Conservation (phyloP, 2,113 vertebrate species). For the Panthera tigris region DNA sequence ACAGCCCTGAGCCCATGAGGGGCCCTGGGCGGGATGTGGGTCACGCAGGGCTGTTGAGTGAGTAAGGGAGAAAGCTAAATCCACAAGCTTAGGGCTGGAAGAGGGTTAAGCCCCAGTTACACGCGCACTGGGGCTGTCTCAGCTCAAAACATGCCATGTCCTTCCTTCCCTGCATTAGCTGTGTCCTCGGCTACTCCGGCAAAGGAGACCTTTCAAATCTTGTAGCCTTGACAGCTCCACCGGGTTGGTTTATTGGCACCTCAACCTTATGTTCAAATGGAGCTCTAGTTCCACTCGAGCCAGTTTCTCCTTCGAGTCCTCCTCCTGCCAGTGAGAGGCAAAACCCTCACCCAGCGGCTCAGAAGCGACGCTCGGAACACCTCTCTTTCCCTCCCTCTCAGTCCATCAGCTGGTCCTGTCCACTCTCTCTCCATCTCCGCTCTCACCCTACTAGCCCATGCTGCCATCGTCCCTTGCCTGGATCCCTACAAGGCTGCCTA, state of each 20-base stretch:
- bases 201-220: background rate
- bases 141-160: background rate
- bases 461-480: background rate
- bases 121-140: constrained; percentile 67
- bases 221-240: background rate
- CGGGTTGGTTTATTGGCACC: background rate
- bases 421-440: background rate
- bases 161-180: constrained; percentile 9
- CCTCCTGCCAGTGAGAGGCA: background rate
- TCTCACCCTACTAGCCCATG: background rate
- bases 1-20: background rate
- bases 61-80: constrained; percentile 62
- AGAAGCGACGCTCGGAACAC: background rate
- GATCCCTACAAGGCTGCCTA: background rate
- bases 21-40: constrained; percentile 22
- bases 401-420: background rate
- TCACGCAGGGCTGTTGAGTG: background rate
- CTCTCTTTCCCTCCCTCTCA: background rate
- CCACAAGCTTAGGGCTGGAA: constrained; percentile 62
- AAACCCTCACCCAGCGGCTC: background rate
- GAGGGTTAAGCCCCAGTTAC: constrained; percentile 76
- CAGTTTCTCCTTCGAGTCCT: background rate
- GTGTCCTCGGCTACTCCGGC: constrained; percentile 21
- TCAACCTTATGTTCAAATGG: background rate
- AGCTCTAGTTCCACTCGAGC: background rate